Evolutionary conservation across 30 jellyfish, hydroid and myxozoan species (phyloP).

Genomic region (Sanderia malayensis): DNA sequence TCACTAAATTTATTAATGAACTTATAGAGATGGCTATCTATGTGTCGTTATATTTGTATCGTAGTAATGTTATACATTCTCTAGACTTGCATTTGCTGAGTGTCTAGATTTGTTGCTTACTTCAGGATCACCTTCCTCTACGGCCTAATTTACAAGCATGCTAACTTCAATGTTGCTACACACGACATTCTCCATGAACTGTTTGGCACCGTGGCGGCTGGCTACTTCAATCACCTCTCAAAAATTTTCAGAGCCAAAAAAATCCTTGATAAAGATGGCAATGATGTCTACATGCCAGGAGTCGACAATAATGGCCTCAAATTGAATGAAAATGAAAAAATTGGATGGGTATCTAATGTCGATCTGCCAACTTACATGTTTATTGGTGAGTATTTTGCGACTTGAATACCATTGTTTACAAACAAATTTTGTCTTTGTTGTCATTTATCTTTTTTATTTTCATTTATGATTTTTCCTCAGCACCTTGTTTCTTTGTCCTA

Average conservation of each 20-base stretch:
- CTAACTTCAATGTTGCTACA: slow-evolving; percentile 24
- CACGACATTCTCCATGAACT: slow-evolving; percentile 52
- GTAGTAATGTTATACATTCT: too few species aligned
- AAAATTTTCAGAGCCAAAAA: slow-evolving; percentile 18
- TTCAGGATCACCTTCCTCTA: slow-evolving; percentile 29
- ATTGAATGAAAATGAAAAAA: not conserved
- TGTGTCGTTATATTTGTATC: too few species aligned
- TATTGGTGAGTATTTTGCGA: not conserved
- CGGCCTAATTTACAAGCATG: slow-evolving; percentile 39
- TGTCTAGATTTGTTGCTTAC: not conserved
- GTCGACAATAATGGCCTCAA: slow-evolving; percentile 12
- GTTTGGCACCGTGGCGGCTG: slow-evolving; percentile 32
- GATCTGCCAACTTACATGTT: not conserved
- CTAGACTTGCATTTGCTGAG: too few species aligned
- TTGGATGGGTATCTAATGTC: not conserved
- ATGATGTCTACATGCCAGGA: slow-evolving; percentile 43
- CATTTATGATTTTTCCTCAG: too few species aligned
- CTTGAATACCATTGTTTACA: too few species aligned
- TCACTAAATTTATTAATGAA: too few species aligned
- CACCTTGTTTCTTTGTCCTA: too few species aligned
- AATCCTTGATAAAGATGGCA: slow-evolving; percentile 26
- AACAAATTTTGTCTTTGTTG: too few species aligned
- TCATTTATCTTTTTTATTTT: too few species aligned
- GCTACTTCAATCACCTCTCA: slow-evolving; percentile 31
- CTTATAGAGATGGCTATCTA: too few species aligned